A percentile compares a stretch with the other conserved stretches of the same genome.
These are phyloP conservation scores for Microctenopoma stevenorrisi DNA, from an alignment of 2,797 vertebrate genomes.

Conservation along the genomic window DNA sequence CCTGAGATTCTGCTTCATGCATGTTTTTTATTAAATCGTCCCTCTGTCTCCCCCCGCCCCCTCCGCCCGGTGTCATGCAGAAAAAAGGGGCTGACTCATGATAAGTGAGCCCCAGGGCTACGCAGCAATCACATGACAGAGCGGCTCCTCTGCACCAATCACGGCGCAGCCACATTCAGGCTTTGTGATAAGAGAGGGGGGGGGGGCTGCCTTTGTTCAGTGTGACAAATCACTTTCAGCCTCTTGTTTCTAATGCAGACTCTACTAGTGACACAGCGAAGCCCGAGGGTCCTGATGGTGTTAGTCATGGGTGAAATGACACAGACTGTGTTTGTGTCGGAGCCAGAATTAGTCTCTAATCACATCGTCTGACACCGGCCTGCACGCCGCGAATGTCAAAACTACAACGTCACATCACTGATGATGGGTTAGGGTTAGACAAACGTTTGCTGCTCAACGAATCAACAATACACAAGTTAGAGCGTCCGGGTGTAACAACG, in stretches of 20 bases:
- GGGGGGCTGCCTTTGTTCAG: constrained; percentile 73
- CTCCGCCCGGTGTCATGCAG: constrained; percentile 8
- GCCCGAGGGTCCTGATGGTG: constrained; percentile 59
- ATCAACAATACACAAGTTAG: no score
- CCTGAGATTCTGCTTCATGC: neutral
- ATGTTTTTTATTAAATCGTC: neutral
- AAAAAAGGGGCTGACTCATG: constrained; percentile 72
- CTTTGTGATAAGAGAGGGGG: constrained; percentile 45
- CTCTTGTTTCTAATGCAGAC: constrained; percentile 36
- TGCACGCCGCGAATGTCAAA: constrained; percentile 22
- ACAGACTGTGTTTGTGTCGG: constrained; percentile 23
- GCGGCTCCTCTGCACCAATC: constrained; percentile 57
- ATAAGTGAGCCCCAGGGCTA: constrained; percentile 52
- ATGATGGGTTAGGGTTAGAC: no score
- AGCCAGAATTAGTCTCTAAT: constrained; percentile 45
- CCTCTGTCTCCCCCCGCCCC: neutral
- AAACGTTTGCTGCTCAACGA: no score
- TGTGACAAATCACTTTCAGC: constrained; percentile 70
- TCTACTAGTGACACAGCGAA: constrained; percentile 26
- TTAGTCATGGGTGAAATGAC: constrained; percentile 64
- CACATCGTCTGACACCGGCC: constrained; percentile 34
- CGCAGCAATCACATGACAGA: constrained; percentile 68
- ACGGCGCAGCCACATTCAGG: neutral
- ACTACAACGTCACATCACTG: neutral
- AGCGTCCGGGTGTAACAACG: no score